Base-by-base conservation (phyloP, 2,797 vertebrate genomes). In the Coilia nasus region DNA sequence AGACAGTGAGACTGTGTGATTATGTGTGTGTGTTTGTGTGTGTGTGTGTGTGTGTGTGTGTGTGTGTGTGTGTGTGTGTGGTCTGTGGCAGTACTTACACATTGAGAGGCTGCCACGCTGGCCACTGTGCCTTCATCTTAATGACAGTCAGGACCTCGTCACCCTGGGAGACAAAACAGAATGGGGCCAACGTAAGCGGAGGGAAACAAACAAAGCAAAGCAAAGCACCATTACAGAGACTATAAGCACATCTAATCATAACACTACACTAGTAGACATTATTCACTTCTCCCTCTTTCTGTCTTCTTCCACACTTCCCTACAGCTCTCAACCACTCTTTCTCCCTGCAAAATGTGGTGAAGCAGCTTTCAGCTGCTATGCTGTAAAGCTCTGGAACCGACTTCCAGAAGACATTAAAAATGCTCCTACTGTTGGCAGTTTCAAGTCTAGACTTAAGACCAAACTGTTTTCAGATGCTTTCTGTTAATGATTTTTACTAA, bases 121-220 rank as follows among this genome's bases (percentile, higher is more conserved):
- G 98, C 98, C 98, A 99, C 91, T 99, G 98, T 0, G 98, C 98
- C 95, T 99, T 99, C 93, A 98, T 97, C 95, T 99, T 99, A 95
- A 99, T 98, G 93, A 99, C 98, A 0, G 98, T 99, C 90, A 99
- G 94, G 89, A 99, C 97, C 0, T 98, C 98, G 89, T 99, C 98
- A 0, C 98, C 98, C 98, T 99, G 95, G 92, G 87, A 86, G 80
- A 82, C 17, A 81, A 88, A 87, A 46, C 23, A 85, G 35, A 92
- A 54, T 47, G 7, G 31, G 41, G 47, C 44, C 62, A 41, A 31
- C 28, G 35, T 85, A 75, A 88, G 64, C 3, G 28, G 67, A 87
- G 71, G 81, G 50, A 59, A 81, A 81, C 31, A 41, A 14, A 87
- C 62, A 59, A 84, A 85, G 82, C 31, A 59, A 84, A 85, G 82